Percentiles rank a stretch among this genome's conserved stretches.
Evolutionary conservation across 1,140 invertebrate species (phyloP).

Genomic region (Cyclina sinensis): DNA sequence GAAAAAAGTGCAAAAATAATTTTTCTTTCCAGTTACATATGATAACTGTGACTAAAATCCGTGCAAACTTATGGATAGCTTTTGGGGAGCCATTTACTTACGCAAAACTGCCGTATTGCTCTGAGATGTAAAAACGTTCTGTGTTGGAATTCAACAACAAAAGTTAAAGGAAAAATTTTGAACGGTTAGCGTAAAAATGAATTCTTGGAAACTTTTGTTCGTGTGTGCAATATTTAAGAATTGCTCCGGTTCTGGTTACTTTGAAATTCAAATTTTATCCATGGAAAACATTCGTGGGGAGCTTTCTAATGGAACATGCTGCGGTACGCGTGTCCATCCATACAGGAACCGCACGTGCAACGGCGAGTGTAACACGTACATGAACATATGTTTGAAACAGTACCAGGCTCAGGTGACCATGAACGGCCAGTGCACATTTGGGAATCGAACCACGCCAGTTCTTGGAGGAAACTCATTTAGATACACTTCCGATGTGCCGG

Average conservation of each 20-base stretch:
- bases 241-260: conserved; percentile 48
- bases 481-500: neutral
- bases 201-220: conserved; percentile 23
- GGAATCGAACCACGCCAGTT: conserved; percentile 22
- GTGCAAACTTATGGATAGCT: too few species aligned
- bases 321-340: conserved; percentile 7
- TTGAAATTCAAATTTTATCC: conserved; percentile 46
- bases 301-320: conserved; percentile 48
- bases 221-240: neutral
- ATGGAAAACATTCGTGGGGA: conserved; percentile 58
- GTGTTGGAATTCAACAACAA: too few species aligned
- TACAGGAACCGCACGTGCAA: conserved; percentile 27
- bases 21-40: too few species aligned
- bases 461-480: conserved; percentile 41
- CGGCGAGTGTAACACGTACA: neutral
- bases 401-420: conserved; percentile 46
- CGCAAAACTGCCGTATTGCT: too few species aligned
- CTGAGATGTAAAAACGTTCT: too few species aligned
- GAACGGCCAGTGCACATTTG: conserved; percentile 45
- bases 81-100: too few species aligned
- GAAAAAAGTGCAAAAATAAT: too few species aligned
- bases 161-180: neutral
- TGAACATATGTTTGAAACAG: conserved; percentile 41
- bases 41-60: too few species aligned
- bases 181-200: neutral